Evolutionary conservation across 2,888 invertebrate species (phyloP).

Genomic region (Apomyelois bistriatella): DNA sequence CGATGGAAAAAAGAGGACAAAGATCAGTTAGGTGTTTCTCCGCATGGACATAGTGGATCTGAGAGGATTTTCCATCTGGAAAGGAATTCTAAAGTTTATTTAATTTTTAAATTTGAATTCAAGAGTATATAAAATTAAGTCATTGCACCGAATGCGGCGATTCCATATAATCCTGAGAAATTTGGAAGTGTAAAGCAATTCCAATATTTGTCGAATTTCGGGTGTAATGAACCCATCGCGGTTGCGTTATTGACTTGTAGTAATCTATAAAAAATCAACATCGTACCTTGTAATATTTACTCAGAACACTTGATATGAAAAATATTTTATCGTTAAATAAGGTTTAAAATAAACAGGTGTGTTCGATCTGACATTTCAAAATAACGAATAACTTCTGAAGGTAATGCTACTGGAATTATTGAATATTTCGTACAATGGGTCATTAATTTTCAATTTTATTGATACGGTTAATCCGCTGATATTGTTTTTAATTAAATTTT

Average conservation of each 20-base stretch:
- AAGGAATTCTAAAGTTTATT: too few relatives aligned
- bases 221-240: slow-evolving; percentile 57
- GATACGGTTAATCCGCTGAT: neutral
- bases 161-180: too few relatives aligned
- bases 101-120: too few relatives aligned
- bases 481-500: neutral
- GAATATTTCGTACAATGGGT: neutral
- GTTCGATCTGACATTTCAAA: slow-evolving; percentile 25
- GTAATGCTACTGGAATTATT: neutral
- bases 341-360: slow-evolving; percentile 63
- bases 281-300: slow-evolving; percentile 52
- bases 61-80: too few relatives aligned
- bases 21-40: too few relatives aligned
- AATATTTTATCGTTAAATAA: slow-evolving; percentile 42
- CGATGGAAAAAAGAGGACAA: too few relatives aligned
- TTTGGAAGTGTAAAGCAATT: slow-evolving; percentile 32
- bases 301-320: slow-evolving; percentile 69
- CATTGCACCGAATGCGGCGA: too few relatives aligned
- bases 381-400: neutral
- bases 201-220: slow-evolving; percentile 55
- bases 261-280: slow-evolving; percentile 75
- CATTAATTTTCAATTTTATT: slow-evolving; percentile 6
- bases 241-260: slow-evolving; percentile 39
- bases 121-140: too few relatives aligned
- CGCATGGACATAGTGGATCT: too few relatives aligned